phyloP scores from a whole-genome alignment of 2,888 invertebrate species.

The Nineta flava region DNA sequence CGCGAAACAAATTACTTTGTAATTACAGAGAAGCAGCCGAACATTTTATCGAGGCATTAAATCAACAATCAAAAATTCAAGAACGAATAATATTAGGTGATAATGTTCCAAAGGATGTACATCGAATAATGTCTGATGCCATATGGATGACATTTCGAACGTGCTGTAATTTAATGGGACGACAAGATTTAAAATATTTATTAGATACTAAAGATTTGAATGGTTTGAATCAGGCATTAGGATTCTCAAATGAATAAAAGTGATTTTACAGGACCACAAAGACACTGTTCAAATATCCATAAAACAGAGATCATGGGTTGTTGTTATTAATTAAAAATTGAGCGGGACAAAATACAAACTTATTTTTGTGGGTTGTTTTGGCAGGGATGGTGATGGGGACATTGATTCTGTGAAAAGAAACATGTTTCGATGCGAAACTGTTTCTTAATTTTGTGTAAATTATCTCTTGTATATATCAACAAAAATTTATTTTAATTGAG shows the following conservation, averaged over 20 bases:
- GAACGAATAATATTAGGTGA: constrained; percentile 24
- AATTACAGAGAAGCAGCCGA: constrained; percentile 74
- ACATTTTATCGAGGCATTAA: constrained; percentile 84
- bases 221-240: constrained; percentile 42
- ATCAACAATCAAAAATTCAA: constrained; percentile 72
- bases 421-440: too few relatives aligned
- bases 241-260: constrained; percentile 33
- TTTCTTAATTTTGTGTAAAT: too few relatives aligned
- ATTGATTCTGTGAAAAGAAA: too few relatives aligned
- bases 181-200: constrained; percentile 41
- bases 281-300: too few relatives aligned
- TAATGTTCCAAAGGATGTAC: constrained; percentile 25
- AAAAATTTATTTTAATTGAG: too few relatives aligned
- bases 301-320: too few relatives aligned
- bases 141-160: constrained; percentile 90
- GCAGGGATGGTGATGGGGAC: too few relatives aligned
- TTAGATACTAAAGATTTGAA: constrained; percentile 44
- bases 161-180: constrained; percentile 68
- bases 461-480: too few relatives aligned
- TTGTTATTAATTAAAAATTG: too few relatives aligned
- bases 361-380: too few relatives aligned
- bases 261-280: too few relatives aligned
- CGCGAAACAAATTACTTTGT: not conserved
- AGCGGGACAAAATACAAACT: too few relatives aligned
- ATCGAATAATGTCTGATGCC: constrained; percentile 64